Evolutionary conservation across 2,797 vertebrate genomes (phyloP), one percentile per base, ranked within the genome.

Genomic region (Lateolabrax maculatus): DNA sequence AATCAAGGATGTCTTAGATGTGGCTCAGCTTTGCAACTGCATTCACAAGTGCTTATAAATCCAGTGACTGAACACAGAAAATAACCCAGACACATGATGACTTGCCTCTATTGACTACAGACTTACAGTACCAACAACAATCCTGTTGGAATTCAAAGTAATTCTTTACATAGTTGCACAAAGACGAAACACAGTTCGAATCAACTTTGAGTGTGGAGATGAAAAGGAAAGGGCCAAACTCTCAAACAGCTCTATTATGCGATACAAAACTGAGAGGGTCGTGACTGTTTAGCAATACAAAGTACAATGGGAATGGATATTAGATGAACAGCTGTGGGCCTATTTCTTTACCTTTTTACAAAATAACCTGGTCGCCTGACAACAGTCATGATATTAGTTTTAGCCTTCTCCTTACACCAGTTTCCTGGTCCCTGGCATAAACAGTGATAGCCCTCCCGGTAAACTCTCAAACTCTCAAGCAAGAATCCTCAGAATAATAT

Each of bases 1-100:
- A 79, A 62, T 79, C 23, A 44, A 71, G 6, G 48, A 73, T 84
- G 65, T 87, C 88, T 89, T 62, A 43, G 44, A 41, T 67, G 70
- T 84, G 92, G 91, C 93, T 94, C 92, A 93, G 89, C 75, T 92
- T 80, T 87, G 91, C 92, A 84, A 82, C 67, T 90, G 88, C 83
- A 87, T 93, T 90, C 62, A 85, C 71, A 79, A 87, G 83, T 85
- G 87, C 77, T 91, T 87, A 62, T 48, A 86, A 87, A 85, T 93
- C 91, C 91, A 94, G 90, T 93, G 93, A 93, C 58, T 84, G 71
- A 84, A 89, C 53, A 89, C 53, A 87, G 76, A 86, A 75, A 81
- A 81, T 29, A 83, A 87, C 72, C 53, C 72, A 83, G 71, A 90
- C 80, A 84, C 48, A 81, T 46, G 65, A 83, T 66, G 71, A 82